phyloP scores from a whole-genome alignment of 2,797 vertebrate genomes.

The Rallus crepitans region DNA sequence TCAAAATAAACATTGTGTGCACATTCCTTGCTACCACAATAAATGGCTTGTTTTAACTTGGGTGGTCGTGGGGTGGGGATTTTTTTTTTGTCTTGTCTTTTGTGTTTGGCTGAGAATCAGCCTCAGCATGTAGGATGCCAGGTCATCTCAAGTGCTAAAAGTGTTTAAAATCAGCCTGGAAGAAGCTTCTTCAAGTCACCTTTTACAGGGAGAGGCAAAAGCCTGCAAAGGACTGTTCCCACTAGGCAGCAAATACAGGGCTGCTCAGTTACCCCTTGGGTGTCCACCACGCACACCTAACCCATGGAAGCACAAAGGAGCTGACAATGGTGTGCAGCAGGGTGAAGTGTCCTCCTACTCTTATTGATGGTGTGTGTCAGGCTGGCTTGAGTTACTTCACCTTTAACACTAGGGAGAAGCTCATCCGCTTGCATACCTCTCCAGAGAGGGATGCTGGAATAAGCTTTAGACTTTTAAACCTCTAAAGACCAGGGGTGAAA shows the following conservation, averaged over 20 bases:
- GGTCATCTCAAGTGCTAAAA: not conserved
- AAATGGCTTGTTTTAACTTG: not conserved
- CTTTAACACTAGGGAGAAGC: not conserved
- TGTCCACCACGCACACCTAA: not conserved
- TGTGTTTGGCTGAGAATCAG: not conserved
- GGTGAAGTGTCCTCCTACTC: not conserved
- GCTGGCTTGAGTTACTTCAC: not conserved
- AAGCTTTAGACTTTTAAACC: not conserved
- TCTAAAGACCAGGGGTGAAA: not conserved
- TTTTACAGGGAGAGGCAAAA: not conserved
- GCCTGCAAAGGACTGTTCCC: not conserved
- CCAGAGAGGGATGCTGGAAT: not conserved
- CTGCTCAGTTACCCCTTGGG: not conserved
- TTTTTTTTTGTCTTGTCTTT: not conserved
- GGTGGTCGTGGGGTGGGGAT: not conserved
- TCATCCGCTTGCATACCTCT: not conserved
- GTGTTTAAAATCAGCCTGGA: not conserved
- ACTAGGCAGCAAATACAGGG: fast-evolving
- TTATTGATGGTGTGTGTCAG: fast-evolving
- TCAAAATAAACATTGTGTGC: not conserved
- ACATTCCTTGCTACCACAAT: not conserved
- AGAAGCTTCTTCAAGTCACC: not conserved
- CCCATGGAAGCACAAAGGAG: fast-evolving
- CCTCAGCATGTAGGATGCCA: not conserved
- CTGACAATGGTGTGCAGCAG: not conserved